A percentile compares a stretch with the other conserved stretches of the same genome.
These are phyloP conservation scores for Falcunculus frontatus DNA, from an alignment of 2,113 vertebrate species.

Conservation along the genomic window DNA sequence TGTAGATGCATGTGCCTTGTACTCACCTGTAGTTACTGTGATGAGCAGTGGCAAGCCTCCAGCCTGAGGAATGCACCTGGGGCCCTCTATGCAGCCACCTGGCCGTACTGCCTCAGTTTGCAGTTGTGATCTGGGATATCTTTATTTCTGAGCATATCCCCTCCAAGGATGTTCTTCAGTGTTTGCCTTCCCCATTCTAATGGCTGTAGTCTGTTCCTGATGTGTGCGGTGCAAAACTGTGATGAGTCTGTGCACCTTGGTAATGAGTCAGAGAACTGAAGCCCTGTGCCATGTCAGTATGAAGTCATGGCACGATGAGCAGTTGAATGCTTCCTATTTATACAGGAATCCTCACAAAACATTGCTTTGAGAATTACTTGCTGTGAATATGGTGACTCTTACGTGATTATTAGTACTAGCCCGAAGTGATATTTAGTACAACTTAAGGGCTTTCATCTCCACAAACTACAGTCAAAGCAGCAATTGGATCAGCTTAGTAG, in stretches of 20 bases:
- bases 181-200: not conserved
- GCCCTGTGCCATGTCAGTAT: not conserved
- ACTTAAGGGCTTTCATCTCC: not conserved
- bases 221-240: not conserved
- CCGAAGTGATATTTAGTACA: not conserved
- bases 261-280: not conserved
- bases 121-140: not conserved
- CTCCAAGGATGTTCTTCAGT: not conserved
- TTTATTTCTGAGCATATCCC: not conserved
- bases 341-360: not conserved
- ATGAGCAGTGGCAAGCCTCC: not conserved
- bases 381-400: not conserved
- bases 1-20: not conserved
- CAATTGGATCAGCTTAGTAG: not conserved
- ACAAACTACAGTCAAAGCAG: not conserved
- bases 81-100: not conserved
- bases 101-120: not conserved
- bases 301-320: not conserved
- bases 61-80: not conserved
- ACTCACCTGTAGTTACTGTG: not conserved
- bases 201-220: not conserved
- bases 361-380: not conserved
- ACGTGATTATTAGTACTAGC: rapidly evolving
- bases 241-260: not conserved
- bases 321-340: not conserved